Conservation (phyloP, 2,888 invertebrate genomes). For the Nemurella pictetii region DNA sequence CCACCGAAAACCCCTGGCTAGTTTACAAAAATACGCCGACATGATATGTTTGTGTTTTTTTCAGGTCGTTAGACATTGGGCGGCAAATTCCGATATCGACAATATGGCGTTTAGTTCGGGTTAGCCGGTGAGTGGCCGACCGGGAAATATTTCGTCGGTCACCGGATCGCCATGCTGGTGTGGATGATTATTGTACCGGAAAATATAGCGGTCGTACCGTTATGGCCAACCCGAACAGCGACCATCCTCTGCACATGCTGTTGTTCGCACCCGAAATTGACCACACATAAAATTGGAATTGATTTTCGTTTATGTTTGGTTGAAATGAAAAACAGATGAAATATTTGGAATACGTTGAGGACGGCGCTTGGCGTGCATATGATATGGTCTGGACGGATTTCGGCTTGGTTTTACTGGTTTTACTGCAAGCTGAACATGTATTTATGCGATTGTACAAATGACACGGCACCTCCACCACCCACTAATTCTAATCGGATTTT, state of each 20-base stretch:
- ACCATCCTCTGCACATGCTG: neutral
- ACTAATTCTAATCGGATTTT: no score
- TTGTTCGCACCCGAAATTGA: conserved; percentile 16
- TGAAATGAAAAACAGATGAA: neutral
- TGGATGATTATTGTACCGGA: neutral
- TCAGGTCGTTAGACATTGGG: neutral
- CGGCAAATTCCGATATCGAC: conserved; percentile 21
- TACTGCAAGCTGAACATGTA: no score
- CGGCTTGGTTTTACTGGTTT: no score
- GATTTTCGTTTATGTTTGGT: neutral
- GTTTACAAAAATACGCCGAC: neutral
- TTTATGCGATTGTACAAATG: no score
- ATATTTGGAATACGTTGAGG: neutral
- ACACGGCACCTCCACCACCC: neutral
- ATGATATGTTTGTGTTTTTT: conserved; percentile 8
- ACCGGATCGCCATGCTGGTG: neutral
- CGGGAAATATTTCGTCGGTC: neutral
- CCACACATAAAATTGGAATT: neutral
- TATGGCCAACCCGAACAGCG: neutral
- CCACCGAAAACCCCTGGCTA: neutral
- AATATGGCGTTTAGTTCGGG: neutral
- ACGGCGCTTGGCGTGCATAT: neutral
- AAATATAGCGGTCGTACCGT: neutral
- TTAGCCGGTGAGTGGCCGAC: neutral
- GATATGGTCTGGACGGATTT: neutral